phyloP scores from a whole-genome alignment of 1,140 invertebrate genomes.

The Ganaspis sp. region DNA sequence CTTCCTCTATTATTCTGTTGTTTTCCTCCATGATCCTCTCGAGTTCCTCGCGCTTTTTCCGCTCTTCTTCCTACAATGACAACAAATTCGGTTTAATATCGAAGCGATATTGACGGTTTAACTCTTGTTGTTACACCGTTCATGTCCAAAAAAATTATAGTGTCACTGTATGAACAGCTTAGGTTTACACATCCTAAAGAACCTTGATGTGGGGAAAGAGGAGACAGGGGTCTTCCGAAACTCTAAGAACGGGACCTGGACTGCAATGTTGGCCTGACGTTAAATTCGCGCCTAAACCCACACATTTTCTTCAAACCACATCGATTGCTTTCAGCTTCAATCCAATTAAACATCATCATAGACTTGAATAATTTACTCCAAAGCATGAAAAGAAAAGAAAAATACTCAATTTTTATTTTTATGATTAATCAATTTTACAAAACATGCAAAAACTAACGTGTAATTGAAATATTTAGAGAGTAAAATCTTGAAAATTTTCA shows the following conservation, averaged over 20 bases:
- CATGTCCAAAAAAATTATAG: constrained; percentile 68
- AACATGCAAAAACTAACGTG: background rate
- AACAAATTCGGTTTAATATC: constrained; percentile 69
- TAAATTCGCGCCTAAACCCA: constrained; percentile 30
- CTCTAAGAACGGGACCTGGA: constrained; percentile 51
- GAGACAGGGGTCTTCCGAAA: constrained; percentile 53
- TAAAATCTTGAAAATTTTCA: background rate
- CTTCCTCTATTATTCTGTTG: constrained; percentile 97
- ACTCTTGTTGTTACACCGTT: constrained; percentile 70
- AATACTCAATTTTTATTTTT: constrained; percentile 4
- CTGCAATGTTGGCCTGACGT: constrained; percentile 49
- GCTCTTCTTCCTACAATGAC: constrained; percentile 93
- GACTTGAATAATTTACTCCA: constrained; percentile 19
- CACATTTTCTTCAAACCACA: constrained; percentile 23
- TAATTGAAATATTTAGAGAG: background rate
- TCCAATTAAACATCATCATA: constrained; percentile 19
- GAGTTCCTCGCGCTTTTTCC: constrained; percentile 94
- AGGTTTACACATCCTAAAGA: constrained; percentile 70
- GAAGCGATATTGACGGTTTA: constrained; percentile 64
- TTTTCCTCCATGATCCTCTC: constrained; percentile 98
- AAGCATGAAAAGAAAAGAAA: constrained; percentile 21
- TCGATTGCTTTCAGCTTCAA: constrained; percentile 26
- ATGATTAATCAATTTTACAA: constrained; percentile 7
- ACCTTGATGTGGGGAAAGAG: constrained; percentile 61
- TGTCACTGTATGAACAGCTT: constrained; percentile 67